phyloP scores from a whole-genome alignment of 2,888 invertebrate genomes.

The Camponotus fellah region DNA sequence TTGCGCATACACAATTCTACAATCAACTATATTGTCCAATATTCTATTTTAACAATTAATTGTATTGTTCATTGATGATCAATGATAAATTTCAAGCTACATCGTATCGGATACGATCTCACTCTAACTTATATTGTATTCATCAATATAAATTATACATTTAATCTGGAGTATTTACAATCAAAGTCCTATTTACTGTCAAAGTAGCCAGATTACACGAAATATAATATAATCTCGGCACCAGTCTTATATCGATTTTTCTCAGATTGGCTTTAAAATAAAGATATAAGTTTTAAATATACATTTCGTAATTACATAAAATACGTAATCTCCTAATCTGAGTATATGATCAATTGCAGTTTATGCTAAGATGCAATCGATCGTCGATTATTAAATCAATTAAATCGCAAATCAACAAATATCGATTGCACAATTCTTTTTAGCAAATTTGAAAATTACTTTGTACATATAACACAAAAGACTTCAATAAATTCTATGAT shows the following conservation, averaged over 20 bases:
- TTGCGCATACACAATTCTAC: conserved; percentile 5
- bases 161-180: conserved; percentile 31
- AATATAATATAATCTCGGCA: conserved; percentile 30
- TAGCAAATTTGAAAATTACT: neutral
- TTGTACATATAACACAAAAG: neutral
- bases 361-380: neutral
- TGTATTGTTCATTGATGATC: conserved; percentile 9
- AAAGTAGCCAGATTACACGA: conserved; percentile 1
- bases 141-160: neutral
- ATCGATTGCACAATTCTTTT: conserved; percentile 2
- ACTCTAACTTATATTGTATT: conserved; percentile 11
- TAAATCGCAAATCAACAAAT: neutral
- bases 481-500: conserved; percentile 6
- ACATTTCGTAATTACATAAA: neutral
- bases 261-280: neutral
- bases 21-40: conserved; percentile 6
- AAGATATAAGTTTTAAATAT: neutral
- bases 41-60: conserved; percentile 25
- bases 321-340: neutral
- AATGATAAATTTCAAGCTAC: conserved; percentile 1
- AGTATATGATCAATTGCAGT: neutral
- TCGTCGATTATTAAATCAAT: neutral
- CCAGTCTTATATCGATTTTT: conserved; percentile 11
- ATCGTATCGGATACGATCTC: conserved; percentile 8
- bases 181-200: too few species aligned